Evolutionary conservation across 2,113 vertebrate species (phyloP), one percentile per base, ranked within the genome.

Genomic region (Brachionichthys hirsutus): DNA sequence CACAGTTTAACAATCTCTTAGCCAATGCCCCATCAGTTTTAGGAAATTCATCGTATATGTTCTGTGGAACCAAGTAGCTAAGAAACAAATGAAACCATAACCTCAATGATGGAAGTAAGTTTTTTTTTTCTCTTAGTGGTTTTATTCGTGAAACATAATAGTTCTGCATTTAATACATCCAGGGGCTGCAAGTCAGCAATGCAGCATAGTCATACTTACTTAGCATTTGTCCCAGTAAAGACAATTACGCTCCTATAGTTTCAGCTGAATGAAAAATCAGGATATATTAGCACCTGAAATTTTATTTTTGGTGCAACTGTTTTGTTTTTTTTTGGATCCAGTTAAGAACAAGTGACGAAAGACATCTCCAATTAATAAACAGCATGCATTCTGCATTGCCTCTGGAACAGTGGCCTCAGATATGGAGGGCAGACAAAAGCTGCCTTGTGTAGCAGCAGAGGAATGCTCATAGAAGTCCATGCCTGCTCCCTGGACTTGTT

Each of bases 401-500:
- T 45, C 54, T 51, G 64, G 72, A 62, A 54, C 13, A 57, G 22
- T 2, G 43, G 62, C 61, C 34, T 15, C n/a, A 72, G 59, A 84
- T 74, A 71, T 47, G 13, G 45, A 56, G 44, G 43, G 46, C 41
- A 65, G 47, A 86, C 81, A 87, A 90, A 86, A 84, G 65, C 61
- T 0, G 68, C 68, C 78, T 85, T 87, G 81, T 83, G 75, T 58
- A 35, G 68, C 52, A 17, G 51, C 59, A 38, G 10, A 62, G 72
- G 83, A 90, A 88, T 84, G 80, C 65, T 82, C 55, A 62, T 55
- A 19, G 63, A 74, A 70, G 80, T 62, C 65, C 36, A 48, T 62
- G 63, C 70, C 50, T 75, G 63, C 74, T 85, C 62, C 71, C 63
- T 24, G 68, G 72, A 81, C 71, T 81, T 70, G 64, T 68, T 75